Evolutionary conservation across 2,113 vertebrate species (phyloP).

Genomic region (Cavia porcellus): DNA sequence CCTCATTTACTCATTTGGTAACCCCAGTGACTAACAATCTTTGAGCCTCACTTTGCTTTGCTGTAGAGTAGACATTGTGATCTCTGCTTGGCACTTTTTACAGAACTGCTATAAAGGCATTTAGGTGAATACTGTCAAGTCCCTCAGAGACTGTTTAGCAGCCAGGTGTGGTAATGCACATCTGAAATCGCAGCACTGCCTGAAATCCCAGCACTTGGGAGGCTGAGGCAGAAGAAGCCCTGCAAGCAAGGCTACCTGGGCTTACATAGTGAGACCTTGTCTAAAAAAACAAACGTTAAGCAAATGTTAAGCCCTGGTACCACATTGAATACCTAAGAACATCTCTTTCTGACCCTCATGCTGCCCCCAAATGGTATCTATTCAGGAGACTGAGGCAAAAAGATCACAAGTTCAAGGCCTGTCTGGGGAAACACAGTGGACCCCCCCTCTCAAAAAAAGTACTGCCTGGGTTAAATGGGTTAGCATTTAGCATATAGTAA

Average conservation of each 20-base stretch:
- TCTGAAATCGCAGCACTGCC: too few species aligned
- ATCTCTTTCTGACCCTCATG: background rate
- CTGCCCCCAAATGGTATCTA: background rate
- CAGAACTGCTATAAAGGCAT: background rate
- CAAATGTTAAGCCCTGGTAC: background rate
- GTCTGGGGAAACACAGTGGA: background rate
- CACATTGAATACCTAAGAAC: background rate
- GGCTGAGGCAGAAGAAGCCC: background rate
- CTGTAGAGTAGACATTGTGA: background rate
- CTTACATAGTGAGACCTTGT: background rate
- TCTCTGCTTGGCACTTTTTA: background rate
- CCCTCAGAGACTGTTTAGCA: background rate
- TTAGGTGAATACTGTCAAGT: background rate
- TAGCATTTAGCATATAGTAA: background rate
- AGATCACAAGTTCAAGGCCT: background rate
- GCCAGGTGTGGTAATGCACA: background rate
- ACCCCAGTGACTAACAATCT: background rate
- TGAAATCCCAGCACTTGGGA: background rate
- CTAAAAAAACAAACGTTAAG: background rate
- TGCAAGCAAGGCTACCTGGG: background rate
- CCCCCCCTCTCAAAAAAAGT: background rate
- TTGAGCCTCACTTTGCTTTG: background rate
- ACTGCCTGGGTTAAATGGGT: background rate
- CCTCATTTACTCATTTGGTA: background rate
- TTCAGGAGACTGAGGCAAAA: background rate